Percentiles rank a stretch among this genome's conserved stretches.
Conservation (phyloP, 2,797 vertebrate species). For the Myotis planiceps region DNA sequence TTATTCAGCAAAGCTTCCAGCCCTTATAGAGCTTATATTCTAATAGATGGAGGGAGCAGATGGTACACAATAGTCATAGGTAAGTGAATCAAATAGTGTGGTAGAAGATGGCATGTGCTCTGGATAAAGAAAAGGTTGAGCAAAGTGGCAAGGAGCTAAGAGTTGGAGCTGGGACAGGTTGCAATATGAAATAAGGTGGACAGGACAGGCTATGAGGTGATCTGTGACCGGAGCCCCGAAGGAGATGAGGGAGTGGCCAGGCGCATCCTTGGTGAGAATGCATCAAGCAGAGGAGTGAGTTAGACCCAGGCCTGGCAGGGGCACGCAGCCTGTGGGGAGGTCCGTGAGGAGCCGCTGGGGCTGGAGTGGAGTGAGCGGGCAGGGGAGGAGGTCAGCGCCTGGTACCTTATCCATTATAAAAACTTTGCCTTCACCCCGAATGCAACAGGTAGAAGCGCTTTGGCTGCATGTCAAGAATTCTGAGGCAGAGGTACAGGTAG, state of each 20-base stretch:
- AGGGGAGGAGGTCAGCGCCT: background rate
- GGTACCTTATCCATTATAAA: background rate
- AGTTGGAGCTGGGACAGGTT: background rate
- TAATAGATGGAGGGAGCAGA: background rate
- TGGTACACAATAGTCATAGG: background rate
- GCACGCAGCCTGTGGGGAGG: background rate
- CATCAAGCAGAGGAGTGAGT: background rate
- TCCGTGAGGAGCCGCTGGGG: background rate
- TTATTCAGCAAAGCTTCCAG: background rate
- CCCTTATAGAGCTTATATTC: background rate
- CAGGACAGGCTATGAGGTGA: background rate
- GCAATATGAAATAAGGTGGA: background rate
- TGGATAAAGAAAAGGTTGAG: background rate
- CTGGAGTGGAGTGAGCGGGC: too few relatives aligned
- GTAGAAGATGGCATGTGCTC: background rate
- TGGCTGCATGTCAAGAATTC: background rate
- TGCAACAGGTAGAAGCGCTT: background rate
- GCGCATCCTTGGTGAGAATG: background rate
- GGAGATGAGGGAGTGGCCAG: background rate
- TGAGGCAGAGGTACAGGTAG: background rate
- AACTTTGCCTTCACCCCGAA: background rate
- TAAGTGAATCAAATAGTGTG: background rate
- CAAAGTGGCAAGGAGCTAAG: background rate
- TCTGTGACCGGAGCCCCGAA: background rate
- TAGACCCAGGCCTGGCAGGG: background rate